Base-by-base conservation (phyloP, 2,113 vertebrate genomes). In the Sisor rabdophorus region DNA sequence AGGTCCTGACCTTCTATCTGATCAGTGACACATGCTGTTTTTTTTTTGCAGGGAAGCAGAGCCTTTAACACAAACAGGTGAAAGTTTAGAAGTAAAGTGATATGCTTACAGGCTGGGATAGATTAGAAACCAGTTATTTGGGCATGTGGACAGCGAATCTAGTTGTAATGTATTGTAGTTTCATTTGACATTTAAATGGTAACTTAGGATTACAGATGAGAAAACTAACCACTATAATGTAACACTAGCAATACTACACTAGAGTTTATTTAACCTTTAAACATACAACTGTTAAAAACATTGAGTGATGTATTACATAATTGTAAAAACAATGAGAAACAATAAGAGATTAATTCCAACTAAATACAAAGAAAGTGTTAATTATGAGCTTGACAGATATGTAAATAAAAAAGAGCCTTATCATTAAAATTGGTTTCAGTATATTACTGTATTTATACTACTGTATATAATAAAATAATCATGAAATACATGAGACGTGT, bases 1-100 rank as follows among this genome's bases (percentile, higher is more conserved):
- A 59, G 76, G 76, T 81, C 76, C 9, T 74, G 76, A 81, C 75
- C 71, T 75, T 64, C 20, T 13, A 28, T 26, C 44, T 67, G 26
- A 61, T 53, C 30, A 54, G 58, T 50, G 17, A 73, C 80, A 82
- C 71, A 71, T 81, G 80, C 54, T 61, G 36, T n/a, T 75, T 30
- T 71, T 30, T 65, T 61, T 63, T 28, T 67, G 32, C 20, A 56
- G 40, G 71, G 63, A 20, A 40, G 26, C 22, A 55, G 26, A 36
- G 32, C 74, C 28, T 36, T 58, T 22, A 40, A 24, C 67, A 32
- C 17, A 36, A 12, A 71, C 76, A 77, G 65, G 76, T 71, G 67
- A 71, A 61, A 61, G 65, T 26, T 36, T 53, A 58, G 40, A 30
- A 58, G 15, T 17, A 17, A 52, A 24, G 28, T 71, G 16, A 28